These are phyloP conservation scores for Picus viridis DNA, from an alignment of 2,797 vertebrate genomes.

Conservation along the genomic window DNA sequence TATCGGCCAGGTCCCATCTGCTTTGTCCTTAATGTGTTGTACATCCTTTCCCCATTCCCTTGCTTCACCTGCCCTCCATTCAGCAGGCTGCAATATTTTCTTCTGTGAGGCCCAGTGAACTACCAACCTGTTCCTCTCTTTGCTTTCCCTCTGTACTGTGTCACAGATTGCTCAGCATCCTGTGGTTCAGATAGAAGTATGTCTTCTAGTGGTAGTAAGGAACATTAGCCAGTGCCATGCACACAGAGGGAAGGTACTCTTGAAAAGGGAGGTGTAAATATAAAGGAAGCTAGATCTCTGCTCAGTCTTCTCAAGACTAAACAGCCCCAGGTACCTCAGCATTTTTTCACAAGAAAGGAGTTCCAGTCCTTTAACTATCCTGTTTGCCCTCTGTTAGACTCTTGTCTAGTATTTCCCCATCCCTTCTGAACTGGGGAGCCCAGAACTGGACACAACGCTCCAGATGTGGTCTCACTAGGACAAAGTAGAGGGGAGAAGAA, in stretches of 20 bases:
- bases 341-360: no score
- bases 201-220: not conserved
- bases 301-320: no score
- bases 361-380: no score
- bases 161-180: not conserved
- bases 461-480: no score
- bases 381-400: no score
- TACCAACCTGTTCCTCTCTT: not conserved
- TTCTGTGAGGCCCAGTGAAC: not conserved
- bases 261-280: not conserved
- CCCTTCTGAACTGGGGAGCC: no score
- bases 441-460: no score
- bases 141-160: not conserved
- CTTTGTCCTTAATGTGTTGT: not conserved
- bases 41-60: not conserved
- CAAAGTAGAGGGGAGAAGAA: no score
- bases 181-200: accelerated
- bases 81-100: not conserved
- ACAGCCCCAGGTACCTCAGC: no score
- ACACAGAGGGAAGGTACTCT: not conserved
- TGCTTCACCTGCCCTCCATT: not conserved
- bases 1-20: not conserved
- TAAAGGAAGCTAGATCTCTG: not conserved
- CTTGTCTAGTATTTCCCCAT: no score
- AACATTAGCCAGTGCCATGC: not conserved